Evolutionary conservation across 1,140 invertebrate genomes (phyloP).

Genomic region (Drosophila melanica): DNA sequence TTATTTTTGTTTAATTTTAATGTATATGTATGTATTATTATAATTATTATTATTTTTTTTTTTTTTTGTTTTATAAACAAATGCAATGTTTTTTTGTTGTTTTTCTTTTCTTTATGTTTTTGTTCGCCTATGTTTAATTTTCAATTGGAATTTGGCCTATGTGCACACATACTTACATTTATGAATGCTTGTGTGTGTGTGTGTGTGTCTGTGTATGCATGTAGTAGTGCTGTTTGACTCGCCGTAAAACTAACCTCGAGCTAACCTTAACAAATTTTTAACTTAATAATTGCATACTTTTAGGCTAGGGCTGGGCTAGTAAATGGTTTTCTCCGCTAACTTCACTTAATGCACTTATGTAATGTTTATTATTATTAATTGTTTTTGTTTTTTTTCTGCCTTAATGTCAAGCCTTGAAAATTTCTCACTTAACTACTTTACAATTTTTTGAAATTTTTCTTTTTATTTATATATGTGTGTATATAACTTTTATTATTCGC

Average conservation of each 20-base stretch:
- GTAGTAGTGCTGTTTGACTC: constrained; percentile 4
- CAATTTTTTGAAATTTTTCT: constrained; percentile 9
- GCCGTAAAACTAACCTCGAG: constrained; percentile 38
- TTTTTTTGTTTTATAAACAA: constrained; percentile 75
- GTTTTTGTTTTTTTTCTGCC: constrained; percentile 5
- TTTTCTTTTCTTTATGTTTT: constrained; percentile 4
- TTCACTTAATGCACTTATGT: constrained; percentile 76
- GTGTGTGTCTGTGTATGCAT: constrained; percentile 16
- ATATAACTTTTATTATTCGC: constrained; percentile 2
- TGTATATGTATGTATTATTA: constrained; percentile 28
- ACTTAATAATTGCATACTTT: constrained; percentile 79
- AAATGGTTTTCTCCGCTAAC: constrained; percentile 61
- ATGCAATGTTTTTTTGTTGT: constrained; percentile 19
- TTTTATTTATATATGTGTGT: constrained; percentile 11
- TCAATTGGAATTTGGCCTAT: constrained; percentile 54
- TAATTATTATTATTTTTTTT: constrained; percentile 36
- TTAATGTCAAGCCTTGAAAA: constrained; percentile 41
- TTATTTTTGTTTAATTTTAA: constrained; percentile 38
- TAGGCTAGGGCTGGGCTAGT: constrained; percentile 72
- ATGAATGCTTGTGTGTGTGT: constrained; percentile 5
- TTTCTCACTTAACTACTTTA: constrained; percentile 58
- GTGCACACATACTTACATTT: constrained; percentile 8
- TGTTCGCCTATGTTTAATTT: constrained; percentile 24
- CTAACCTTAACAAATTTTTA: constrained; percentile 64
- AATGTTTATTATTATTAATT: constrained; percentile 45